Evolutionary conservation across 2,888 invertebrate species (phyloP).

Genomic region (Eristalis arbustorum): DNA sequence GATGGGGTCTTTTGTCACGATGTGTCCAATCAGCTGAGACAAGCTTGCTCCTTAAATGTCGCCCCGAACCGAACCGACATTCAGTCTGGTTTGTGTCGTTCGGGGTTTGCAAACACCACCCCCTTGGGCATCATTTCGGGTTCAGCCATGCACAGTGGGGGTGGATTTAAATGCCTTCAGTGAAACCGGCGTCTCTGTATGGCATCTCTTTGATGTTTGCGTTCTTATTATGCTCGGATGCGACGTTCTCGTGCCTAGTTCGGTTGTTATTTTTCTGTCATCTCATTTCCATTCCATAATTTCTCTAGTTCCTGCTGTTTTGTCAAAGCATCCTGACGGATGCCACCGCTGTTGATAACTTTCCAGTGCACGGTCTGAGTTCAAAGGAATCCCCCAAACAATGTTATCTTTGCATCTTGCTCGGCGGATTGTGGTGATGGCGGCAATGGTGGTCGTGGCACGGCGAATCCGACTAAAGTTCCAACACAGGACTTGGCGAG

Average conservation of each 20-base stretch:
- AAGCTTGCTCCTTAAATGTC: background rate
- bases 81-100: background rate
- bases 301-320: constrained; percentile 61
- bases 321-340: constrained; percentile 54
- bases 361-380: constrained; percentile 48
- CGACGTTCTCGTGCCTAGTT: constrained; percentile 54
- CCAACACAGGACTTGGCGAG: background rate
- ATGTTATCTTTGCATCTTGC: constrained; percentile 65
- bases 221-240: constrained; percentile 37
- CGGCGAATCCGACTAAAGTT: constrained; percentile 25
- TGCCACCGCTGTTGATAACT: constrained; percentile 52
- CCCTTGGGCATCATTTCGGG: background rate
- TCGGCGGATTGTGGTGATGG: constrained; percentile 29
- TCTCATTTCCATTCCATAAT: constrained; percentile 65
- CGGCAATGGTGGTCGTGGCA: background rate
- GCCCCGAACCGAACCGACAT: background rate
- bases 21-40: background rate
- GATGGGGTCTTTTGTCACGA: constrained; percentile 14
- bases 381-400: constrained; percentile 62
- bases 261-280: constrained; percentile 65
- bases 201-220: constrained; percentile 54
- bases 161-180: constrained; percentile 46
- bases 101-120: background rate
- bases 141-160: constrained; percentile 33
- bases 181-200: constrained; percentile 11